phyloP scores from a whole-genome alignment of 2,888 invertebrate species.

The Hypolimnas misippus region DNA sequence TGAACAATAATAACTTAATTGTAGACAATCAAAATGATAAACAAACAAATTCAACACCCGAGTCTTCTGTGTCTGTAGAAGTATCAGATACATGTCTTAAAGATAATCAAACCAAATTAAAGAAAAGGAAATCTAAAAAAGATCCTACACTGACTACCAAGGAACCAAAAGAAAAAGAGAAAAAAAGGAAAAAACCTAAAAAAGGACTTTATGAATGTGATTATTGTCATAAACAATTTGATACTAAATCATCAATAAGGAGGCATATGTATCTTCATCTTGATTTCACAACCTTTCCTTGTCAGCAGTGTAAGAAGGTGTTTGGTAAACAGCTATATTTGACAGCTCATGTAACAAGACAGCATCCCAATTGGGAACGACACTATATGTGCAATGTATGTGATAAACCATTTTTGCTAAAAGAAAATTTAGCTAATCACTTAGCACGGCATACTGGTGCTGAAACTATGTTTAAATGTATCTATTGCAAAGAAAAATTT shows the following conservation, averaged over 20 bases:
- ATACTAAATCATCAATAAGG: conserved; percentile 85
- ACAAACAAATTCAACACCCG: conserved; percentile 11
- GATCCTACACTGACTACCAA: conserved; percentile 3
- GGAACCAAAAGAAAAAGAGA: conserved; percentile 4
- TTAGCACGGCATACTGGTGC: conserved; percentile 86
- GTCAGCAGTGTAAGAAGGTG: conserved; percentile 85
- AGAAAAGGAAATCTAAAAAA: conserved; percentile 7
- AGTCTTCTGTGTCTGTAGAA: neutral
- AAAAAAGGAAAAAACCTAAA: conserved; percentile 30
- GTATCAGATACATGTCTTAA: conserved; percentile 2
- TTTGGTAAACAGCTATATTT: conserved; percentile 87
- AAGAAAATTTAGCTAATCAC: conserved; percentile 90
- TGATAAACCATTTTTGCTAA: conserved; percentile 89
- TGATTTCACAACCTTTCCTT: conserved; percentile 85
- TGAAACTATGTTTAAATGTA: conserved; percentile 85
- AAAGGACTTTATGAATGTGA: conserved; percentile 74
- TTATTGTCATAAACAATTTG: conserved; percentile 86
- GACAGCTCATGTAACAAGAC: conserved; percentile 85
- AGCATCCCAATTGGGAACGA: conserved; percentile 75
- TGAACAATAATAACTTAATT: conserved; percentile 79
- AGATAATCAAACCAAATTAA: conserved; percentile 16
- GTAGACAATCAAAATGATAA: conserved; percentile 49
- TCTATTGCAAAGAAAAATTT: conserved; percentile 81
- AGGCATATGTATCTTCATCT: conserved; percentile 88
- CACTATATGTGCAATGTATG: conserved; percentile 89